Percentiles rank a stretch among this genome's conserved stretches.
These are phyloP conservation scores for Brachyhypopomus occidentalis DNA, from an alignment of 2,113 vertebrate species.

Conservation along the genomic window DNA sequence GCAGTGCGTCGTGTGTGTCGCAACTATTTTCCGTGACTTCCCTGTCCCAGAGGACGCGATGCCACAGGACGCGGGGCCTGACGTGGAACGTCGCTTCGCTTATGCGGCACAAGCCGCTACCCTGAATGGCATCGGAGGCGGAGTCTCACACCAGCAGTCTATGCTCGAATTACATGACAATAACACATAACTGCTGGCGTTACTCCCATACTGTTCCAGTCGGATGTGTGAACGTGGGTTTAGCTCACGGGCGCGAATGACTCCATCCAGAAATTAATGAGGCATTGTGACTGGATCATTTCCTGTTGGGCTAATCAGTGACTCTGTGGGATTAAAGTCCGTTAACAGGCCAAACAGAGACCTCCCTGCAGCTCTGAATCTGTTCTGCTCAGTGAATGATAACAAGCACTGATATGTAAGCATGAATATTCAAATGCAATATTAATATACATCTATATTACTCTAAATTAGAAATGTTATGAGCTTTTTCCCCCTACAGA, in stretches of 20 bases:
- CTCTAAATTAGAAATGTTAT: neutral
- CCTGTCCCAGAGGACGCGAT: neutral
- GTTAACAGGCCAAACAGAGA: conserved; percentile 50
- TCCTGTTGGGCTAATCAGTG: conserved; percentile 54
- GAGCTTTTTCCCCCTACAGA: no score
- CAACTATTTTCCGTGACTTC: conserved; percentile 28
- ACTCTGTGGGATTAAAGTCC: conserved; percentile 58
- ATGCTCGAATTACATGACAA: neutral
- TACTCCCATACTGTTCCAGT: conserved; percentile 26
- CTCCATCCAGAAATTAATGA: conserved; percentile 31
- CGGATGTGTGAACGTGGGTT: neutral
- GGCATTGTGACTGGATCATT: conserved; percentile 38
- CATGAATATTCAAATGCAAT: neutral
- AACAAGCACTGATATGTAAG: neutral
- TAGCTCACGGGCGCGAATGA: conserved; percentile 24
- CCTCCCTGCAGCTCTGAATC: neutral
- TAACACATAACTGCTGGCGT: conserved; percentile 23
- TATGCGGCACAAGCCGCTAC: neutral
- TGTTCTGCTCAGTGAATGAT: neutral
- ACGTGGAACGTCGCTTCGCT: conserved; percentile 37
- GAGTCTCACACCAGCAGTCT: neutral
- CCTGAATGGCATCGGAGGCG: neutral
- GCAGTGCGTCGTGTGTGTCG: neutral
- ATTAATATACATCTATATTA: neutral
- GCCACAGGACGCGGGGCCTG: neutral